Conservation (phyloP, 1,140 invertebrate species). For the Tribolium madens region DNA sequence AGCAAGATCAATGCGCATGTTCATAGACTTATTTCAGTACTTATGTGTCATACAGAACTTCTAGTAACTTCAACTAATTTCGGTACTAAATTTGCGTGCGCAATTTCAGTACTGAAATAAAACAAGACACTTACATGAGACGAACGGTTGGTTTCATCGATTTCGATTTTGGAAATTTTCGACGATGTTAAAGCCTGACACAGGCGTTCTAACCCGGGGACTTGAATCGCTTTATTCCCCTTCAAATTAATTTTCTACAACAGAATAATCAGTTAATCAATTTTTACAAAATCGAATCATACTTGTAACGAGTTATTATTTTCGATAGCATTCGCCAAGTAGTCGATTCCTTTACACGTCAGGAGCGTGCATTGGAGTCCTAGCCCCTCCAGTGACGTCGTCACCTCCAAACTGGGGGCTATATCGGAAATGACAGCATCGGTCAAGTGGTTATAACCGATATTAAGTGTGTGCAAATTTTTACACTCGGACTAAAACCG, state of each 20-base stretch:
- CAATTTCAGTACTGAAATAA: too few species aligned
- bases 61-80: too few species aligned
- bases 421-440: conserved; percentile 58
- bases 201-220: conserved; percentile 57
- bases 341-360: conserved; percentile 58
- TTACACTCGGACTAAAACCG: conserved; percentile 56
- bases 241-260: conserved; percentile 63
- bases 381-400: conserved; percentile 58
- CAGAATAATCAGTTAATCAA: background rate
- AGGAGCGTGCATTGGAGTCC: conserved; percentile 61
- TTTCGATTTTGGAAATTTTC: conserved; percentile 60
- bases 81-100: too few species aligned
- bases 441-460: conserved; percentile 62
- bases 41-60: too few species aligned
- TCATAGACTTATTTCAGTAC: too few species aligned
- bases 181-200: conserved; percentile 60
- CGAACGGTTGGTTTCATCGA: conserved; percentile 60
- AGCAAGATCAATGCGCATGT: too few species aligned
- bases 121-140: conserved; percentile 62
- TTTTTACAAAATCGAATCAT: background rate
- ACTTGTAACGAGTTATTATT: conserved; percentile 59
- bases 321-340: conserved; percentile 55
- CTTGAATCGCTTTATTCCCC: conserved; percentile 63
- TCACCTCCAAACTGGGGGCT: conserved; percentile 50
- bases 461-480: conserved; percentile 61